Percentiles rank a stretch among this genome's conserved stretches.
These are phyloP conservation scores for Phoxinus dragarum DNA, from an alignment of 2,797 vertebrate species.

Conservation along the genomic window DNA sequence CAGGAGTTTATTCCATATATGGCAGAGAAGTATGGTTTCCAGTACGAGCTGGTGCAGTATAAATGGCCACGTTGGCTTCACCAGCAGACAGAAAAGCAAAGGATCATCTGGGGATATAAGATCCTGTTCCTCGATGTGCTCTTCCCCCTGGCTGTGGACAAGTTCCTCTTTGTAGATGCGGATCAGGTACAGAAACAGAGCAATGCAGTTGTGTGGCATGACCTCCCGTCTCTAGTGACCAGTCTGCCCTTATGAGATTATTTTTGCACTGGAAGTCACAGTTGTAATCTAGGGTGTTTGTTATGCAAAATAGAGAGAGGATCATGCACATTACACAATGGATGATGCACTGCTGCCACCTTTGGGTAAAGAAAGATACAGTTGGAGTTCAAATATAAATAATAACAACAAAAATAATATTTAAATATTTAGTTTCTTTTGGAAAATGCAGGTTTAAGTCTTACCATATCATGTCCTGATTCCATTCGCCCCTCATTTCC, in stretches of 20 bases:
- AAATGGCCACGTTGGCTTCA: slow-evolving; percentile 96
- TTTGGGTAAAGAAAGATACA: slow-evolving; percentile 39
- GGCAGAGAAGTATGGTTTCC: slow-evolving; percentile 89
- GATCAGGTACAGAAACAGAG: slow-evolving; percentile 84
- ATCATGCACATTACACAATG: not conserved
- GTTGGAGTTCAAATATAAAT: not conserved
- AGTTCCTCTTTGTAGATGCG: slow-evolving; percentile 98
- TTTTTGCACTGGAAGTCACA: not conserved
- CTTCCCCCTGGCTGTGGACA: slow-evolving; percentile 94
- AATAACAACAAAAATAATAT: not conserved
- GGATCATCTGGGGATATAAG: slow-evolving; percentile 98
- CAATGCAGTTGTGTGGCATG: not conserved
- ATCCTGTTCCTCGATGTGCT: slow-evolving; percentile 98
- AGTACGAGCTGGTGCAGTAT: slow-evolving; percentile 94
- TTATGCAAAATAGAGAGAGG: not conserved
- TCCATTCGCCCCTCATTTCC: not conserved
- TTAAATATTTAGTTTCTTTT: not conserved
- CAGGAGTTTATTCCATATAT: slow-evolving; percentile 93
- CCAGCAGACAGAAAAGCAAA: slow-evolving; percentile 95
- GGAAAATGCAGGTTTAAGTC: not conserved
- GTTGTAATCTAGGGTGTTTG: not conserved
- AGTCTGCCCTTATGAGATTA: not conserved
- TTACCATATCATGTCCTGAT: not conserved
- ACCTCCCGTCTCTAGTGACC: not conserved
- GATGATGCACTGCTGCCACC: slow-evolving; percentile 51